Percentiles rank a stretch among this genome's conserved stretches.
Conservation (phyloP, 2,113 vertebrate genomes). For the Dunckerocampus dactyliophorus region DNA sequence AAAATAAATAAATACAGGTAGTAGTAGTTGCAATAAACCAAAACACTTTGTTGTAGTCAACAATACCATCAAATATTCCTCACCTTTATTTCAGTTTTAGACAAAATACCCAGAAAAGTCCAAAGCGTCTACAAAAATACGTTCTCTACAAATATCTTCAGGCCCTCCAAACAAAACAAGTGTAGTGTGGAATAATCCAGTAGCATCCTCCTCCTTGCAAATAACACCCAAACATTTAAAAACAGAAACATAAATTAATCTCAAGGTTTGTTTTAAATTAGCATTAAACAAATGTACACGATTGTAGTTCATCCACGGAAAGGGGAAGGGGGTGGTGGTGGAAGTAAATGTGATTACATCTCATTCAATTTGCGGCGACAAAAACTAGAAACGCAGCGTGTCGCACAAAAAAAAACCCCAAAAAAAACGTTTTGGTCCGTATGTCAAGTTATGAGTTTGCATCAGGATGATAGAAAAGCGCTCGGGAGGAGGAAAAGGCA, state of each 20-base stretch:
- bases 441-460: conserved; percentile 65
- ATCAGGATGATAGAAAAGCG: conserved; percentile 75
- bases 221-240: conserved; percentile 74
- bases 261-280: conserved; percentile 85
- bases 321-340: conserved; percentile 61
- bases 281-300: conserved; percentile 92
- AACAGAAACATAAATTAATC: conserved; percentile 96
- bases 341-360: conserved; percentile 77
- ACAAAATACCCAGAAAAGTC: conserved; percentile 99
- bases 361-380: conserved; percentile 75
- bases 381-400: conserved; percentile 65
- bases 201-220: conserved; percentile 81
- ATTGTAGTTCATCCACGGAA: conserved; percentile 73
- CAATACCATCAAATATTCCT: conserved; percentile 77
- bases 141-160: conserved; percentile 90
- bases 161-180: conserved; percentile 83
- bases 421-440: conserved; percentile 84
- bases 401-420: conserved; percentile 39
- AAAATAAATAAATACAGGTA: too few relatives aligned
- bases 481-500: conserved; percentile 79
- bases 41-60: neutral
- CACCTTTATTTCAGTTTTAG: conserved; percentile 95
- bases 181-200: conserved; percentile 77
- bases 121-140: conserved; percentile 99
- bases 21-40: too few relatives aligned